Conservation (phyloP, 2,888 invertebrate species). For the Patella caerulea region DNA sequence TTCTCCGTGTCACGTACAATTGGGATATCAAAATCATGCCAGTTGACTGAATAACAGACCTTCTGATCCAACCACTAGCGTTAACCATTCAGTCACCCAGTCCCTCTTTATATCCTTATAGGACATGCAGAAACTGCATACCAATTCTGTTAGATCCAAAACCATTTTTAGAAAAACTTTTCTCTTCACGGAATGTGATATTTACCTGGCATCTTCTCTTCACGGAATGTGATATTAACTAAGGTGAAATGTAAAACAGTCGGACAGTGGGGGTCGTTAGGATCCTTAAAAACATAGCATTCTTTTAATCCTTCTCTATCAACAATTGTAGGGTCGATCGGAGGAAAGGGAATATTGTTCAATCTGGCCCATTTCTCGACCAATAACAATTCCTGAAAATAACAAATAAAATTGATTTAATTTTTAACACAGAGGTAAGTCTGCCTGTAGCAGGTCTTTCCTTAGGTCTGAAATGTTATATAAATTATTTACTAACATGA, state of each 20-base stretch:
- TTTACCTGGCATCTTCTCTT: conserved; percentile 71
- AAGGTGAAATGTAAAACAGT: conserved; percentile 72
- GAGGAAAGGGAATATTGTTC: conserved; percentile 72
- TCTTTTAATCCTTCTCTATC: conserved; percentile 70
- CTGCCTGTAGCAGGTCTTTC: too few relatives aligned
- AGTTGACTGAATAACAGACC: too few relatives aligned
- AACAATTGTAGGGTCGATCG: conserved; percentile 68
- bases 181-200: background rate
- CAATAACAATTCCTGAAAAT: conserved; percentile 69
- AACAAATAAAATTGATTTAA: conserved; percentile 12
- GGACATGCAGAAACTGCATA: too few relatives aligned
- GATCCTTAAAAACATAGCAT: conserved; percentile 72
- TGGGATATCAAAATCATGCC: too few relatives aligned
- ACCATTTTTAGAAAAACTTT: too few relatives aligned
- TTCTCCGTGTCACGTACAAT: too few relatives aligned
- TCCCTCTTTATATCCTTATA: too few relatives aligned
- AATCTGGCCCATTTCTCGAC: conserved; percentile 72
- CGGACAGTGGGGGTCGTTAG: conserved; percentile 70
- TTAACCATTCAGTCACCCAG: too few relatives aligned
- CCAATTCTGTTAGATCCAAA: too few relatives aligned
- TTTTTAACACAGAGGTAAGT: background rate
- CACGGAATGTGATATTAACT: conserved; percentile 70
- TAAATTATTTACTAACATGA: too few relatives aligned
- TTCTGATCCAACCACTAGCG: too few relatives aligned
- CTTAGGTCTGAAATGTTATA: too few relatives aligned